Evolutionary conservation across 64 coral and sea anemone species (phyloP).

Genomic region (Montipora foliosa): DNA sequence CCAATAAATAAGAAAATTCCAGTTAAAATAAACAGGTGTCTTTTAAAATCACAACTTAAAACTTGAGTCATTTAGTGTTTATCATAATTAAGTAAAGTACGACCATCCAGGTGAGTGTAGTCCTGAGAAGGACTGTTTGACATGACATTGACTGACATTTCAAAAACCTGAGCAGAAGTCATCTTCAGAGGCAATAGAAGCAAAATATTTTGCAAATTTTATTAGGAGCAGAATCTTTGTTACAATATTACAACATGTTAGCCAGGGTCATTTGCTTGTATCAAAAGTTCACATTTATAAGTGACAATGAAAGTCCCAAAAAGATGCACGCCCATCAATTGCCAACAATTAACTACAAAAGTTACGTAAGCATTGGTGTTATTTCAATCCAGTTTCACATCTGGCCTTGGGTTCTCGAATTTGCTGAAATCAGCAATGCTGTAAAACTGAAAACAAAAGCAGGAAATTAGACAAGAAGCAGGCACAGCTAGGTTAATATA

Average conservation of each 20-base stretch:
- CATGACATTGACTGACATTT: no score
- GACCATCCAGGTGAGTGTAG: no score
- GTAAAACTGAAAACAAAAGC: slow-evolving; percentile 56
- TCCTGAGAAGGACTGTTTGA: no score
- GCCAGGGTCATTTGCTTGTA: not conserved
- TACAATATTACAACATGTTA: not conserved
- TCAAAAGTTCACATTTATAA: slow-evolving; percentile 5
- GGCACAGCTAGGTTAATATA: not conserved
- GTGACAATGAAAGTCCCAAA: not conserved
- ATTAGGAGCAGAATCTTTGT: slow-evolving; percentile 3
- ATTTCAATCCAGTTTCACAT: slow-evolving; percentile 14
- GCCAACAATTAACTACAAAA: not conserved
- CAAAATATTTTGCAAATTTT: not conserved
- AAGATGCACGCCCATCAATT: not conserved
- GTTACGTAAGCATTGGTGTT: not conserved
- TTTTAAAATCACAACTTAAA: no score
- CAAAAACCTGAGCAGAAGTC: no score
- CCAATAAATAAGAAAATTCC: no score
- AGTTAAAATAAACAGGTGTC: no score
- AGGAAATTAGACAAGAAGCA: not conserved
- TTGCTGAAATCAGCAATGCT: slow-evolving; percentile 46
- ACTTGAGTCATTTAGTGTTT: no score
- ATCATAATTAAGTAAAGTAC: no score
- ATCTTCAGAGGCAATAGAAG: no score
- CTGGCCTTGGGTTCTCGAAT: slow-evolving; percentile 31